Percentiles rank a stretch among this genome's conserved stretches.
phyloP scores from a whole-genome alignment of 2,888 invertebrate species.

The Toxonevra muliebris region DNA sequence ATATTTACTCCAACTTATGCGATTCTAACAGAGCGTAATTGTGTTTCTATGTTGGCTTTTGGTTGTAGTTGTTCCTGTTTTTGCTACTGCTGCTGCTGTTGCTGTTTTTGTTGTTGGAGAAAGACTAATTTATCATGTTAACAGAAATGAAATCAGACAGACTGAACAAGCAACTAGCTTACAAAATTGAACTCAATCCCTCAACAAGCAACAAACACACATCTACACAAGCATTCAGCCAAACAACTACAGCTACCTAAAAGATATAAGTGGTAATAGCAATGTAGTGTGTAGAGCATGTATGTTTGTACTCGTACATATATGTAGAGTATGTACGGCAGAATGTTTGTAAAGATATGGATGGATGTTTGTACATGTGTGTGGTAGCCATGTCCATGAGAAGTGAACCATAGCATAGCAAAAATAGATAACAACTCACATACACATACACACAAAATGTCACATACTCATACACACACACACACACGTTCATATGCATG shows the following conservation, averaged over 20 bases:
- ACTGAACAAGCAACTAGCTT: not conserved
- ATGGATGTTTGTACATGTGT: too few species aligned
- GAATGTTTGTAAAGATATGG: not conserved
- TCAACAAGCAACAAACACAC: not conserved
- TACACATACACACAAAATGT: not conserved
- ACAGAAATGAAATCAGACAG: constrained; percentile 40
- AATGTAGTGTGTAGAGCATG: constrained; percentile 7
- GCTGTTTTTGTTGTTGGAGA: constrained; percentile 11
- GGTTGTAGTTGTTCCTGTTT: constrained; percentile 12
- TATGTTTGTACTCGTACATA: not conserved
- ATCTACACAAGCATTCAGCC: too few species aligned
- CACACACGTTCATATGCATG: too few species aligned
- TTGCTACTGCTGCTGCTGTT: constrained; percentile 11
- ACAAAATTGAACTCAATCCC: constrained; percentile 2
- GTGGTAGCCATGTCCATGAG: too few species aligned
- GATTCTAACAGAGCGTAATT: not conserved
- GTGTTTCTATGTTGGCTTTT: constrained; percentile 12
- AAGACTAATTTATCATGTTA: constrained; percentile 42
- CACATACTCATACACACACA: too few species aligned
- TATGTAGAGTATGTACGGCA: not conserved
- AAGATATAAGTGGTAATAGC: not conserved
- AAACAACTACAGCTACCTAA: too few species aligned
- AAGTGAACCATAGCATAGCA: constrained; percentile 1
- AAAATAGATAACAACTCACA: not conserved
- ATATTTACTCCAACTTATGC: not conserved